A percentile compares a stretch with the other conserved stretches of the same genome.
Evolutionary conservation across 2,113 vertebrate genomes (phyloP).

Genomic region (Macaca nemestrina): DNA sequence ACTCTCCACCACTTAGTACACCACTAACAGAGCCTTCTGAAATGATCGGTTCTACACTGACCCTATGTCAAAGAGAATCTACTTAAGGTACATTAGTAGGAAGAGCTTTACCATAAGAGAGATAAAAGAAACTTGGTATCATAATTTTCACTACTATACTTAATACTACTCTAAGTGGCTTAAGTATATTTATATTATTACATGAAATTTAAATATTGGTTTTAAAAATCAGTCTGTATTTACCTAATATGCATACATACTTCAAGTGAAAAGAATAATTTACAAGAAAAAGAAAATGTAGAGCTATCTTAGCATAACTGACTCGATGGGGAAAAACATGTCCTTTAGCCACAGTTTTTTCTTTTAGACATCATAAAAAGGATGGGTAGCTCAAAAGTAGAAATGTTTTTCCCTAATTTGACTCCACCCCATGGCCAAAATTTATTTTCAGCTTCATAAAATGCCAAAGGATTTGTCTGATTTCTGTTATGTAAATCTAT

Average conservation of each 20-base stretch:
- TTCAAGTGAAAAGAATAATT: conserved; percentile 3
- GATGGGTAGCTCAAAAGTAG: conserved; percentile 41
- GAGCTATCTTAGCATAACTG: not conserved
- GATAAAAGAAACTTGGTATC: not conserved
- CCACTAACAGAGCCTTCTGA: not conserved
- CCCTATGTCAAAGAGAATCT: not conserved
- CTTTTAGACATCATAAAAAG: conserved; percentile 44
- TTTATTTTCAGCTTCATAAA: conserved; percentile 45
- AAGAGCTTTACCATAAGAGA: not conserved
- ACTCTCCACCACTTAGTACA: not conserved
- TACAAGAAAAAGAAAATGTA: not conserved
- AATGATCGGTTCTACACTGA: not conserved
- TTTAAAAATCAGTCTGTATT: conserved; percentile 32
- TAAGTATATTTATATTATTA: not conserved
- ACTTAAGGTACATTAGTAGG: not conserved
- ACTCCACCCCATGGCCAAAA: not conserved
- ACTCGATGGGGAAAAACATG: not conserved
- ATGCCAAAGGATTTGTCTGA: not conserved
- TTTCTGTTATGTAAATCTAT: not conserved
- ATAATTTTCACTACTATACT: not conserved
- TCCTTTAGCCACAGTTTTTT: not conserved
- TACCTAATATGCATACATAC: not conserved
- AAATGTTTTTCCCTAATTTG: not conserved
- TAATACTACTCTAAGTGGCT: not conserved
- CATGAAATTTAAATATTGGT: not conserved